A percentile compares a stretch with the other conserved stretches of the same genome.
Evolutionary conservation across 2,888 invertebrate genomes (phyloP).

Genomic region (Lithophane leautieri): DNA sequence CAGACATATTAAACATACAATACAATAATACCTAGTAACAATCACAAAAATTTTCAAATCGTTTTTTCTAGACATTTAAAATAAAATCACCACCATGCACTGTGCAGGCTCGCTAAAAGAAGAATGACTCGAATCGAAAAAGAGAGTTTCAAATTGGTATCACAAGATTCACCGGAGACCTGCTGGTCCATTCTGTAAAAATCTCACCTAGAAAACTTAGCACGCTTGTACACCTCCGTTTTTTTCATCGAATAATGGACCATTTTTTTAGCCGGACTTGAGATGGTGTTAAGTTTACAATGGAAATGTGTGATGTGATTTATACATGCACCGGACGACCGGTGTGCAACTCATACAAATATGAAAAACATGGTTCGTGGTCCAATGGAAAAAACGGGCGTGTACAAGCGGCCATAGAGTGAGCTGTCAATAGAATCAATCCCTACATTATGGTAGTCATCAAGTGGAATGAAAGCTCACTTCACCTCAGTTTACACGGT

Average conservation of each 20-base stretch:
- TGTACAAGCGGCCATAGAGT: too few species aligned
- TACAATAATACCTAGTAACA: not conserved
- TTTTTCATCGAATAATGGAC: too few species aligned
- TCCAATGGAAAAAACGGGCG: too few species aligned
- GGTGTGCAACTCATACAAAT: too few species aligned
- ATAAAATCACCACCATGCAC: conserved; percentile 11
- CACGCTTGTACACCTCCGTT: too few species aligned
- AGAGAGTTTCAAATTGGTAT: conserved; percentile 21
- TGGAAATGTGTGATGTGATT: too few species aligned
- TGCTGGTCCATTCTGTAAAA: not conserved
- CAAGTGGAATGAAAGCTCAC: not conserved
- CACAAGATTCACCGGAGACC: conserved; percentile 37
- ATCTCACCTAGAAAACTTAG: not conserved
- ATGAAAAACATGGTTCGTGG: too few species aligned
- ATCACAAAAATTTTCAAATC: not conserved
- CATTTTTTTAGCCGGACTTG: too few species aligned
- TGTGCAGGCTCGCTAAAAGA: not conserved
- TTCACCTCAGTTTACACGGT: not conserved
- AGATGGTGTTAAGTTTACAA: too few species aligned
- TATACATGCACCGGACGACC: too few species aligned
- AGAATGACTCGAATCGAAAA: not conserved
- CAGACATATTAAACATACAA: not conserved
- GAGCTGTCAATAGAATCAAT: not conserved
- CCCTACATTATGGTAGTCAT: too few species aligned
- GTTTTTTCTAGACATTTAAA: not conserved